These are phyloP conservation scores for Rhogogaster chlorosoma DNA, from an alignment of 2,888 invertebrate genomes.

Conservation along the genomic window DNA sequence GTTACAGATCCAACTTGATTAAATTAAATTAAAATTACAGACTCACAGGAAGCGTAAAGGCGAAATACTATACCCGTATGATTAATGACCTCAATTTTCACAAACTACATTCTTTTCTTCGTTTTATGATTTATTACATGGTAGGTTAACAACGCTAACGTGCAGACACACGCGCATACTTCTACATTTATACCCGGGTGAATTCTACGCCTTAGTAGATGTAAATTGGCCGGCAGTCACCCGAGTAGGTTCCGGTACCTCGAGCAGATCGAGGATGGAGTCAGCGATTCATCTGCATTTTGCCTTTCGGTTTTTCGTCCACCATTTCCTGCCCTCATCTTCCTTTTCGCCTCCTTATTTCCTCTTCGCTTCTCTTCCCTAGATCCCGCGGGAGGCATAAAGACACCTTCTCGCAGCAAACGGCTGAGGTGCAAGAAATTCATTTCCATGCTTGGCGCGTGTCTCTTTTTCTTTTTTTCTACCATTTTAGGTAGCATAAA, in stretches of 20 bases:
- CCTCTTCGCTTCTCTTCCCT: slow-evolving; percentile 17
- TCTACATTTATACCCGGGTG: not conserved
- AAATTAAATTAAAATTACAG: not conserved
- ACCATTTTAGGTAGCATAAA: slow-evolving; percentile 26
- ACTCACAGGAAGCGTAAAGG: not conserved
- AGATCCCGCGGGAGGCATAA: slow-evolving; percentile 30
- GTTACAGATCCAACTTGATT: not conserved
- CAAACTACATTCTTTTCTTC: not conserved
- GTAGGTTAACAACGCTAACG: not conserved
- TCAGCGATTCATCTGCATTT: slow-evolving; percentile 47
- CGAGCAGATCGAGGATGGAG: slow-evolving; percentile 27
- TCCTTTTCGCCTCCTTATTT: not conserved
- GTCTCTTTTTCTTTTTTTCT: slow-evolving; percentile 21
- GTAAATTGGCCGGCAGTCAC: slow-evolving; percentile 29
- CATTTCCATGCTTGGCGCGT: slow-evolving; percentile 46
- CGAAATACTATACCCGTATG: not conserved
- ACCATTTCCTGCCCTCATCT: slow-evolving; percentile 32
- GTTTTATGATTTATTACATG: slow-evolving; percentile 1
- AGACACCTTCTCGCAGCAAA: slow-evolving; percentile 24
- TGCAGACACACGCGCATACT: not conserved
- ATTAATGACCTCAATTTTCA: not conserved
- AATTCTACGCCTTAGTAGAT: not conserved
- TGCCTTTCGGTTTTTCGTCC: slow-evolving; percentile 23
- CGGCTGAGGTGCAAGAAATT: slow-evolving; percentile 41
- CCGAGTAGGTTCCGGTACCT: slow-evolving; percentile 6